Conservation (phyloP, 2,113 vertebrate species). For the Tricholaema leucomelas region DNA sequence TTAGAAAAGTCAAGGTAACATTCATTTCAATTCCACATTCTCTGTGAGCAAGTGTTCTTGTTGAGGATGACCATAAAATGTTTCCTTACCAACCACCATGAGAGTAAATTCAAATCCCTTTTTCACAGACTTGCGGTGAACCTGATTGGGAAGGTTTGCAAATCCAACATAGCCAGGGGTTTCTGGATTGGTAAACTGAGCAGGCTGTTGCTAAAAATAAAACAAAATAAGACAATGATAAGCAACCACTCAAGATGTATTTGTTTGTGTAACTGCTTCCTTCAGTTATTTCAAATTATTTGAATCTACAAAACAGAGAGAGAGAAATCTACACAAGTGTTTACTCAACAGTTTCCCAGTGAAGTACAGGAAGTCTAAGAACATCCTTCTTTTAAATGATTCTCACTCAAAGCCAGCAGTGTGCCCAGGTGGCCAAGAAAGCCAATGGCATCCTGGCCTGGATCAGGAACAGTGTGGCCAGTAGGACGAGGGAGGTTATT, state of each 20-base stretch:
- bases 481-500: too few species aligned
- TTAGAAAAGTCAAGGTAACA: not conserved
- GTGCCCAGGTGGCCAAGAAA: too few species aligned
- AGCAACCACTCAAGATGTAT: not conserved
- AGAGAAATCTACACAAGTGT: not conserved
- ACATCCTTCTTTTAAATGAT: not conserved
- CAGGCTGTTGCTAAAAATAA: slow-evolving; percentile 78
- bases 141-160: slow-evolving; percentile 97
- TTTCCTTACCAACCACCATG: slow-evolving; percentile 96
- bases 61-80: not conserved
- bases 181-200: slow-evolving; percentile 95
- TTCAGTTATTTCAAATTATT: not conserved
- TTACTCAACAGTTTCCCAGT: not conserved
- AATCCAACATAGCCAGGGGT: slow-evolving; percentile 98
- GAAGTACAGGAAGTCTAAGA: not conserved
- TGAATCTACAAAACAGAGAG: not conserved
- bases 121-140: slow-evolving; percentile 98
- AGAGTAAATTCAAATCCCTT: slow-evolving; percentile 99
- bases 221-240: not conserved
- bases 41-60: not conserved
- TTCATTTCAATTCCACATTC: not conserved
- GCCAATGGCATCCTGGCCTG: too few species aligned
- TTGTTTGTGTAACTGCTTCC: not conserved
- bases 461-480: too few species aligned
- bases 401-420: not conserved